Percentiles rank a stretch among this genome's conserved stretches.
These are phyloP conservation scores for Epistrophe eligans DNA, from an alignment of 2,888 invertebrate genomes.

Conservation along the genomic window DNA sequence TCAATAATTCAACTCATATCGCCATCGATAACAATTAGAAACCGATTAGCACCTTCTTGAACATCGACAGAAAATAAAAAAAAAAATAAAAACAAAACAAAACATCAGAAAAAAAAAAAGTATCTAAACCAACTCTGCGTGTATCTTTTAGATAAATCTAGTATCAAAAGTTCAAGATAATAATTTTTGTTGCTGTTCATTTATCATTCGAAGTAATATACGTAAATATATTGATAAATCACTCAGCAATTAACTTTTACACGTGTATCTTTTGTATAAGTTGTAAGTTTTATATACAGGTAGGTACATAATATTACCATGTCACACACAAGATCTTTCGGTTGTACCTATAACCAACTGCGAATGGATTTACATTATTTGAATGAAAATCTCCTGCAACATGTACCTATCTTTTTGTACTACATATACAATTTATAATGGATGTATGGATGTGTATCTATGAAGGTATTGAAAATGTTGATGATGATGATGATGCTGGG, in stretches of 20 bases:
- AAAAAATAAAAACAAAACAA: no score
- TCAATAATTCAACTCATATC: conserved; percentile 22
- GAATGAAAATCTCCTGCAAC: conserved; percentile 49
- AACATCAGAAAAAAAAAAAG: background rate
- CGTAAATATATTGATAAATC: conserved; percentile 61
- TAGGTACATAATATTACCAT: conserved; percentile 15
- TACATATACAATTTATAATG: no score
- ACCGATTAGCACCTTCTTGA: conserved; percentile 69
- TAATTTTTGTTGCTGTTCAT: conserved; percentile 47
- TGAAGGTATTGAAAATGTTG: conserved; percentile 54
- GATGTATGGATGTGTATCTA: conserved; percentile 40
- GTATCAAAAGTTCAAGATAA: conserved; percentile 71
- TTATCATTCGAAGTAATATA: conserved; percentile 39
- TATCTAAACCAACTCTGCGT: conserved; percentile 10
- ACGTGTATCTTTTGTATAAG: conserved; percentile 49
- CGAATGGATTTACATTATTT: no score
- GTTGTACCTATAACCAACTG: no score
- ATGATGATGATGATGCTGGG: conserved; percentile 45
- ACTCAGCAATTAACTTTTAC: conserved; percentile 70
- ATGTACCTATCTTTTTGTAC: conserved; percentile 34
- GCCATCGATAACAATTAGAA: conserved; percentile 64
- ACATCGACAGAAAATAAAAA: background rate
- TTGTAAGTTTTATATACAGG: no score
- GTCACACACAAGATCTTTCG: conserved; percentile 57
- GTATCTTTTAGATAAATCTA: conserved; percentile 59